Base-by-base conservation (phyloP, 2,113 vertebrate species). In the Malurus alboscapulatus region DNA sequence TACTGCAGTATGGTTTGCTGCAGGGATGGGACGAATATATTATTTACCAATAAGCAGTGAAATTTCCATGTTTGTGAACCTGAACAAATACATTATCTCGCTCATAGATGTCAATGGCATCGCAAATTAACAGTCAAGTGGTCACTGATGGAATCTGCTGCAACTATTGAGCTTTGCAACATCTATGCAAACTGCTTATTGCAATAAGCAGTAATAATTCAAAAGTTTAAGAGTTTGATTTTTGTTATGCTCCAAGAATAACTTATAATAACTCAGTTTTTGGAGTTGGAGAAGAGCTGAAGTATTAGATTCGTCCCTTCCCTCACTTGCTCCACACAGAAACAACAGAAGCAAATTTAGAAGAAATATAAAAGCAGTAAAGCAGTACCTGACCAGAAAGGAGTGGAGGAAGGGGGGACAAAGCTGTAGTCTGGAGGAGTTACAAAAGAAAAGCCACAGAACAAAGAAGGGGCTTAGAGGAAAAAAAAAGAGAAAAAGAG, bases 311-410 rank as follows among this genome's bases (percentile, higher is more conserved):
- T 95, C 96, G 96, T 97, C 97, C 97, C 95, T 96, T 97, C 97
- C 93, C 93, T 94, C 6, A 8, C 45, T 38, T 78, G 74, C 48
- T 85, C 51, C 71, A 97, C 83, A 91, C 9, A 94, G 80, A 96
- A 93, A 96, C 97, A 97, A 97, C 84, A 95, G 95, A 97, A 97
- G 91, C 93, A 86, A 93, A 96, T 90, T 87, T 58, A 91, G 94
- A 95, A 95, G 93, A 97, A 97, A 97, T 90, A 97, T 94, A 97
- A 96, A 97, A 97, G 96, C 97, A 89, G 93, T 95, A 97, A 98
- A 98, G 98, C 93, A 97, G 98, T 99, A 99, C 99, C 99, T 99
- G 99, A 99, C 99, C 99, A 99, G 98, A 99, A 99, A 98, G 99
- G 99, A 98, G 98, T 98, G 95, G 98, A 98, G 97, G 99, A 99